Evolutionary conservation across 2,888 invertebrate genomes (phyloP), one percentile per base, ranked within the genome.

Genomic region (Amphipyra berbera): DNA sequence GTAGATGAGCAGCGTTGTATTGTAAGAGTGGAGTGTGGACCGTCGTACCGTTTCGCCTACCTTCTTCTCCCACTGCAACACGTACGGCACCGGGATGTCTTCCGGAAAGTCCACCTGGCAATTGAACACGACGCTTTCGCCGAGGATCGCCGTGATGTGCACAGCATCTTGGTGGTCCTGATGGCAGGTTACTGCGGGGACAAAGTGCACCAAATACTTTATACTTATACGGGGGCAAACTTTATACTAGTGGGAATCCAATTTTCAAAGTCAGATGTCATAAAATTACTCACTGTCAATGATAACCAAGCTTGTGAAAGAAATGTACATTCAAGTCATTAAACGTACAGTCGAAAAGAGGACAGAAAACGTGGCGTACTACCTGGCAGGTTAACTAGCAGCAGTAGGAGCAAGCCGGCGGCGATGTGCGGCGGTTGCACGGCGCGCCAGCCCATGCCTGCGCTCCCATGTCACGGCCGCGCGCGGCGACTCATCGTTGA

Each of bases 51-150:
- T 97, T 96, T 97, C 97, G 97, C 97, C 97, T 97, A 98, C 98
- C 98, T 98, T 98, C 97, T 99, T 99, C 97, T 98, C 98, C 99
- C 99, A 99, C 96, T 98, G 98, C 95, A 99, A 97, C 96, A 99
- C 98, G 96, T 98, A 98, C 95, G 98, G 98, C 96, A 98, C 98
- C 90, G 98, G 98, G 95, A 98, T 97, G 95, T 98, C 98, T 95
- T 98, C 98, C 93, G 98, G 98, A 95, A 98, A 99, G 95, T 98
- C 98, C 95, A 99, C 98, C 96, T 98, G 98, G 96, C 99, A 99
- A 96, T 98, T 98, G 96, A 99, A 98, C 92, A 99, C 97, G 95
- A 99, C 98, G 93, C 98, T 98, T 96, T 99, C 98, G 92, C 99
- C 99, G 90, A 99, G 96, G 95, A 98, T 98, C 86, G 99, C 98